Evolutionary conservation across 2,113 vertebrate genomes (phyloP).

Genomic region (Megaceryle maxima): DNA sequence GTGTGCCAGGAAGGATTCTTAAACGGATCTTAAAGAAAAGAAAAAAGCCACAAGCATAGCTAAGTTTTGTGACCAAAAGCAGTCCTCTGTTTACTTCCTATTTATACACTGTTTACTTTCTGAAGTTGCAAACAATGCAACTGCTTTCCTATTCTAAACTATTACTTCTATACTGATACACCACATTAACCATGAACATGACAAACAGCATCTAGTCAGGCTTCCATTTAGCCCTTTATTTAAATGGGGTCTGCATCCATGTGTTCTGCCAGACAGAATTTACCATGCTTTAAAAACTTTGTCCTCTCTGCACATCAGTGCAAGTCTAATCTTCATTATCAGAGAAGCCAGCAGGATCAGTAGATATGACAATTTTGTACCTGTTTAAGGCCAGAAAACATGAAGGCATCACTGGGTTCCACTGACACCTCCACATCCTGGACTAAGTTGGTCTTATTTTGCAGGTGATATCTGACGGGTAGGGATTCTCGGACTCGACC

Average conservation of each 20-base stretch:
- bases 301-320: not conserved
- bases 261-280: not conserved
- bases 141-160: not conserved
- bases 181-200: accelerated
- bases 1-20: slow-evolving; percentile 88
- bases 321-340: not conserved
- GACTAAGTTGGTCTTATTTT: slow-evolving; percentile 90
- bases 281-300: not conserved
- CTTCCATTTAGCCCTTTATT: not conserved
- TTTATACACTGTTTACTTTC: not conserved
- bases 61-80: not conserved
- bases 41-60: not conserved
- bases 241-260: not conserved
- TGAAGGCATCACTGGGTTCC: slow-evolving; percentile 97
- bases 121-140: not conserved
- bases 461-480: slow-evolving; percentile 90
- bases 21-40: slow-evolving; percentile 83
- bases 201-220: not conserved
- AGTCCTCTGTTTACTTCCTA: not conserved
- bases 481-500: slow-evolving; percentile 94
- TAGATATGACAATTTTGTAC: slow-evolving; percentile 61
- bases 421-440: slow-evolving; percentile 95
- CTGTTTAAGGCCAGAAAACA: slow-evolving; percentile 99
- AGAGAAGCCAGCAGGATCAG: not conserved
- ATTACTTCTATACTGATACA: not conserved